Percentiles rank a stretch among this genome's conserved stretches.
Evolutionary conservation across 2,888 invertebrate genomes (phyloP).

Genomic region (Yponomeuta malinellus): DNA sequence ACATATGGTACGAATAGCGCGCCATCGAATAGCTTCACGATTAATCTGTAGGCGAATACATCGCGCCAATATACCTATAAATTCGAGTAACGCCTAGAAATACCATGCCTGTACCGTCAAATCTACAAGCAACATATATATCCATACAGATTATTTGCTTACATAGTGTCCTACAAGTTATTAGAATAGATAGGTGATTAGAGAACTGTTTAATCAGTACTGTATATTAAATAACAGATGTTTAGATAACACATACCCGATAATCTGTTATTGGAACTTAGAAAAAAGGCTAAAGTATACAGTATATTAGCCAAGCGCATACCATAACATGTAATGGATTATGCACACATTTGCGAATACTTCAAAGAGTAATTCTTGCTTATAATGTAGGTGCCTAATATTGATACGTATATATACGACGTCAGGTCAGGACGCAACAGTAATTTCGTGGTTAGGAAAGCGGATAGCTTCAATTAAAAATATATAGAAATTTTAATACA

Average conservation of each 20-base stretch:
- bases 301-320: background rate
- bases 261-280: background rate
- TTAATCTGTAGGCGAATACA: background rate
- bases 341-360: background rate
- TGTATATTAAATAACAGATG: background rate
- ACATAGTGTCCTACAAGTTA: background rate
- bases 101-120: slow-evolving; percentile 61
- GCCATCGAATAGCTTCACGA: slow-evolving; percentile 7
- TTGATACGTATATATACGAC: background rate
- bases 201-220: background rate
- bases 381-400: background rate
- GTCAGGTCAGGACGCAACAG: slow-evolving; percentile 3
- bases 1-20: slow-evolving; percentile 7
- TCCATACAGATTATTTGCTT: slow-evolving; percentile 45
- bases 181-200: background rate
- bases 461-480: slow-evolving; percentile 53
- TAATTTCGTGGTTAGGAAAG: slow-evolving; percentile 54
- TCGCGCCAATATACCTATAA: background rate
- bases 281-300: background rate
- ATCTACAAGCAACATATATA: slow-evolving; percentile 69
- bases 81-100: slow-evolving; percentile 31
- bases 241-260: background rate
- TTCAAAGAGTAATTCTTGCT: background rate
- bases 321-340: background rate
- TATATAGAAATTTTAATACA: slow-evolving; percentile 32